These are phyloP conservation scores for Drosophila demipolita DNA, from an alignment of 2,888 invertebrate species.

Conservation along the genomic window DNA sequence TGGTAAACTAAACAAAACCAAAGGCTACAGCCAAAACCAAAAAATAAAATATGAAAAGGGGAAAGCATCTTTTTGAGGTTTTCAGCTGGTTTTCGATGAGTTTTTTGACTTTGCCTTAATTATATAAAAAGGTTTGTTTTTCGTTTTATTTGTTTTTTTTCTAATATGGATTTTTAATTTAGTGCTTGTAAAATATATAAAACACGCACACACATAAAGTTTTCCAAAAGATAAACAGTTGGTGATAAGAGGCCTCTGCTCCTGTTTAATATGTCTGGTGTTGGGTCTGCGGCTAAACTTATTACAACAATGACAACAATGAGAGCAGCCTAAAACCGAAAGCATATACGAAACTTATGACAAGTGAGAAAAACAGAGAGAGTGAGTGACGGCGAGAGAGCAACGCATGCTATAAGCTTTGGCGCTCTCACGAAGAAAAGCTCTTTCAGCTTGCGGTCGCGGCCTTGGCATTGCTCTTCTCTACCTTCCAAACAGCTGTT, in stretches of 20 bases:
- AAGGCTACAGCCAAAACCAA: slow-evolving; percentile 11
- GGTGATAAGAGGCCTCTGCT: slow-evolving; percentile 59
- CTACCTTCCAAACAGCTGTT: slow-evolving; percentile 57
- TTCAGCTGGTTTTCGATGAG: slow-evolving; percentile 27
- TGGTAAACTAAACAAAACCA: slow-evolving; percentile 51
- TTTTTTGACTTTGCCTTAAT: slow-evolving; percentile 55
- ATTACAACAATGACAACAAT: slow-evolving; percentile 17
- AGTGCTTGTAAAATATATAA: slow-evolving; percentile 31
- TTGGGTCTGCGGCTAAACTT: slow-evolving; percentile 16
- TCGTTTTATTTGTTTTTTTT: slow-evolving; percentile 13
- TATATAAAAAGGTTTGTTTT: slow-evolving; percentile 58
- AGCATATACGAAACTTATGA: slow-evolving; percentile 42
- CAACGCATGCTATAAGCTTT: slow-evolving; percentile 16
- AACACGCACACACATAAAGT: slow-evolving; percentile 33
- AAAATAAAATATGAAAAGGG: slow-evolving; percentile 45
- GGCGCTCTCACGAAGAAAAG: background rate
- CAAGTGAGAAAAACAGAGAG: background rate
- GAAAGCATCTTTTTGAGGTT: slow-evolving; percentile 61
- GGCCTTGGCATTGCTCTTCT: slow-evolving; percentile 71
- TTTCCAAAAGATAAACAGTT: slow-evolving; percentile 37
- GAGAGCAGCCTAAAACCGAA: slow-evolving; percentile 31
- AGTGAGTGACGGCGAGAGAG: background rate
- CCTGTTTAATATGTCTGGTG: slow-evolving; percentile 45
- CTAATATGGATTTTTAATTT: slow-evolving; percentile 70
- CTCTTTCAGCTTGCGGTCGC: slow-evolving; percentile 24